These are phyloP conservation scores for Kryptopterus vitreolus DNA, from an alignment of 2,797 vertebrate species.

Conservation along the genomic window DNA sequence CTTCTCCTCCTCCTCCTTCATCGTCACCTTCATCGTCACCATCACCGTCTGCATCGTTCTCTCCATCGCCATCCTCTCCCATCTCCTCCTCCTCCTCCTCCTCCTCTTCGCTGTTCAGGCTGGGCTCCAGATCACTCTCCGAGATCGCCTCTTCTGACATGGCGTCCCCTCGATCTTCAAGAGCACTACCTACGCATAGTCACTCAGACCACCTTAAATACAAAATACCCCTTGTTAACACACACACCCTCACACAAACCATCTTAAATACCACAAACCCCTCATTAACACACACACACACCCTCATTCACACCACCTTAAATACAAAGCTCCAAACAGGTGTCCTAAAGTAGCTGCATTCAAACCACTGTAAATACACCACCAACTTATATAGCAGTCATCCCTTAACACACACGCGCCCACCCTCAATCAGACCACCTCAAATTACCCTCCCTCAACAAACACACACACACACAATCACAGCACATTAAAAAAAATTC, in stretches of 20 bases:
- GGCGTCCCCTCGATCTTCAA: conserved; percentile 79
- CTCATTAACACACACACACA: no score
- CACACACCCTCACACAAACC: conserved; percentile 82
- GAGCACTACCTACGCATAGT: conserved; percentile 93
- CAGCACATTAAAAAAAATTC: no score
- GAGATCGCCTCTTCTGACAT: conserved; percentile 98
- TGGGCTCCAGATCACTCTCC: conserved; percentile 95
- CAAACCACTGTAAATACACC: no score
- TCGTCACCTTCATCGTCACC: conserved; percentile 41
- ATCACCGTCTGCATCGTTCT: conserved; percentile 64
- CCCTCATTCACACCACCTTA: no score
- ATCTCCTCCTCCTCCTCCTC: conserved; percentile 74
- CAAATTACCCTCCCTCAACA: no score
- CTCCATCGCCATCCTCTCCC: conserved; percentile 65
- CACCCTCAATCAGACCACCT: no score
- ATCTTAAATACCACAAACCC: no score
- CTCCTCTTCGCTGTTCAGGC: conserved; percentile 81
- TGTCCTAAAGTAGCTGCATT: no score
- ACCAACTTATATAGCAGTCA: no score
- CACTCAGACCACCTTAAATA: conserved; percentile 59
- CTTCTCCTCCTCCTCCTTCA: conserved; percentile 35
- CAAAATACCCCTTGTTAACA: conserved; percentile 51
- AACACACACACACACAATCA: no score
- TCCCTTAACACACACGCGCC: no score
- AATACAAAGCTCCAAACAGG: no score